Percentiles rank a stretch among this genome's conserved stretches.
These are phyloP conservation scores for Morpho deidamia DNA, from an alignment of 2,888 invertebrate species.

Conservation along the genomic window DNA sequence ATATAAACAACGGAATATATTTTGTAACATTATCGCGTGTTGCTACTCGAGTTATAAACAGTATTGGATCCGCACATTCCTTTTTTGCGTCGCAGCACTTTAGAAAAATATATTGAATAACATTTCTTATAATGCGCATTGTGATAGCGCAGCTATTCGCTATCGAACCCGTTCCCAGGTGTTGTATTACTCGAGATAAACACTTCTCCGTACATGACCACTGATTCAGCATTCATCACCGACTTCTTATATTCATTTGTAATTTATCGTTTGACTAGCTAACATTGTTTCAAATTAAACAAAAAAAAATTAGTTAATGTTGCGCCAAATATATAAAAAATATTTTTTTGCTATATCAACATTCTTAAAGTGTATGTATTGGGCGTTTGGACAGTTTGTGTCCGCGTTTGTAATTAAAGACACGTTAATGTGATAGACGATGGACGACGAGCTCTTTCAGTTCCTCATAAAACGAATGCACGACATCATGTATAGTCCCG, in stretches of 20 bases:
- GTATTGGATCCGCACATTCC: background rate
- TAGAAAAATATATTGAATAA: background rate
- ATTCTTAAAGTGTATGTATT: no score
- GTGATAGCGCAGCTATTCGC: constrained; percentile 15
- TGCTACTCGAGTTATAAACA: background rate
- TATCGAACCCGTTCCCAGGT: constrained; percentile 38
- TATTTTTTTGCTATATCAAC: no score
- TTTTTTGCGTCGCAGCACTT: background rate
- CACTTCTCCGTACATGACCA: constrained; percentile 45
- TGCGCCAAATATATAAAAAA: no score
- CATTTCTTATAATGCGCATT: background rate
- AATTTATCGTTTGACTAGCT: background rate
- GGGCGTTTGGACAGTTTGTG: no score
- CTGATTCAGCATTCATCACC: constrained; percentile 39
- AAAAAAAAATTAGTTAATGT: no score
- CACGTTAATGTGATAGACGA: constrained; percentile 1
- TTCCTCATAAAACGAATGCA: constrained; percentile 35
- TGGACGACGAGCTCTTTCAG: constrained; percentile 35
- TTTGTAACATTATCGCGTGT: no score
- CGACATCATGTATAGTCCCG: constrained; percentile 32
- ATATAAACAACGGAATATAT: no score
- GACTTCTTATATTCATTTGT: constrained; percentile 8
- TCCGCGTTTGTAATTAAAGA: no score
- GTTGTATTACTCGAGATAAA: constrained; percentile 50
- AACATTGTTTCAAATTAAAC: background rate